phyloP scores from a whole-genome alignment of 2,113 vertebrate genomes.

The Bostrychus sinensis region DNA sequence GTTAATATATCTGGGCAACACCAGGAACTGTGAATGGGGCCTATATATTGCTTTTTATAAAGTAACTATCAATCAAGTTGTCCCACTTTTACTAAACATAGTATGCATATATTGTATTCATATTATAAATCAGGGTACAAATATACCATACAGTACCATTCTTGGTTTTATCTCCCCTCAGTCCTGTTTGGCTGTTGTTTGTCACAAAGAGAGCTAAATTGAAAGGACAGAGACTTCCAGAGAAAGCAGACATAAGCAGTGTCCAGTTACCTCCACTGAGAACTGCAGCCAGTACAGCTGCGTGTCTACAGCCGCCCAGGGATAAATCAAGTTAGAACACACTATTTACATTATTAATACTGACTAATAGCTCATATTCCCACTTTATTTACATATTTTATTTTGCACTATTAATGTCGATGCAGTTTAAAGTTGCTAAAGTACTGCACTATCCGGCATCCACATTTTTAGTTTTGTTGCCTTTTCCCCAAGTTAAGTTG shows the following conservation, averaged over 20 bases:
- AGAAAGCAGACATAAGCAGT: constrained; percentile 28
- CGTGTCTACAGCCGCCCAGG: constrained; percentile 15
- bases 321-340: constrained; percentile 47
- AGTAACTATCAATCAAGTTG: not conserved
- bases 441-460: constrained; percentile 8
- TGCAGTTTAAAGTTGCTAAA: constrained; percentile 32
- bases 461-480: constrained; percentile 19
- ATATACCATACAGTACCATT: too few species aligned
- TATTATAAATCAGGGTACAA: too few species aligned
- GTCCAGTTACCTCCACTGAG: constrained; percentile 33
- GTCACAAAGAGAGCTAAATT: constrained; percentile 21
- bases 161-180: not conserved
- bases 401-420: constrained; percentile 8
- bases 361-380: constrained; percentile 17
- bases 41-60: not conserved
- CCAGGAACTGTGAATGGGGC: too few species aligned
- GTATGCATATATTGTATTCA: not conserved
- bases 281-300: constrained; percentile 22
- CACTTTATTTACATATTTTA: not conserved
- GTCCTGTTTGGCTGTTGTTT: constrained; percentile 5
- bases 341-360: constrained; percentile 20
- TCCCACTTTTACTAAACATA: not conserved
- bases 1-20: too few species aligned
- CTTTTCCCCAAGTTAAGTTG: constrained; percentile 32
- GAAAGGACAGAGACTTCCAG: not conserved